Evolutionary conservation across 2,797 vertebrate species (phyloP).

Genomic region (Pristis pectinata): DNA sequence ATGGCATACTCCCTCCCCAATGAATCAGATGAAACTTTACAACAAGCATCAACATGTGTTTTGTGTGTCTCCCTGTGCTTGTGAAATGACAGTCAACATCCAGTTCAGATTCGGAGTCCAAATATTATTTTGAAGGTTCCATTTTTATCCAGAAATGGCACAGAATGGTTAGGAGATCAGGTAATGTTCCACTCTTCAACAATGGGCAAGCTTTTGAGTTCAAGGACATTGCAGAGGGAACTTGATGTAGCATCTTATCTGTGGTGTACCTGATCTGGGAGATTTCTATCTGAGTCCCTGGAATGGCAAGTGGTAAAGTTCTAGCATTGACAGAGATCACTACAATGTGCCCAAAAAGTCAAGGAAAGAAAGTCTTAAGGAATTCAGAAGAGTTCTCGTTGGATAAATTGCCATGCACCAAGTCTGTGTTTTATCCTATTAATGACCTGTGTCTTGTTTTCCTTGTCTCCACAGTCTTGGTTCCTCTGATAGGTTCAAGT

Average conservation of each 20-base stretch:
- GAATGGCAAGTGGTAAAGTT: neutral
- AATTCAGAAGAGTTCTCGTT: neutral
- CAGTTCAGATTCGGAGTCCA: neutral
- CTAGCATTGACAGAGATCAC: neutral
- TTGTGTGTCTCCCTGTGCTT: too few species aligned
- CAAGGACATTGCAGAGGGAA: neutral
- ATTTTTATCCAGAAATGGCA: neutral
- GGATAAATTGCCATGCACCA: neutral
- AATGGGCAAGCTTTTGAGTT: neutral
- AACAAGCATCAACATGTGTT: too few species aligned
- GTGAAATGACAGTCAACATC: neutral
- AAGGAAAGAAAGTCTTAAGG: neutral
- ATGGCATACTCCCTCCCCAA: too few species aligned
- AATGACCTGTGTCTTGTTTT: constrained; percentile 37
- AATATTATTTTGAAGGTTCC: too few species aligned
- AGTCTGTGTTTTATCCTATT: neutral
- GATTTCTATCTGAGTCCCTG: neutral
- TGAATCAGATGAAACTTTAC: too few species aligned
- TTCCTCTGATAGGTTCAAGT: constrained; percentile 89
- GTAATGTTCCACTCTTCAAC: neutral
- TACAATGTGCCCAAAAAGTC: neutral
- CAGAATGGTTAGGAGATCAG: neutral
- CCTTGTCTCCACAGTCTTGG: constrained; percentile 74
- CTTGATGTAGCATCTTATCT: neutral
- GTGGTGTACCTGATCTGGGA: neutral